Evolutionary conservation across 1,140 invertebrate genomes (phyloP).

Genomic region (Orchesella cincta): DNA sequence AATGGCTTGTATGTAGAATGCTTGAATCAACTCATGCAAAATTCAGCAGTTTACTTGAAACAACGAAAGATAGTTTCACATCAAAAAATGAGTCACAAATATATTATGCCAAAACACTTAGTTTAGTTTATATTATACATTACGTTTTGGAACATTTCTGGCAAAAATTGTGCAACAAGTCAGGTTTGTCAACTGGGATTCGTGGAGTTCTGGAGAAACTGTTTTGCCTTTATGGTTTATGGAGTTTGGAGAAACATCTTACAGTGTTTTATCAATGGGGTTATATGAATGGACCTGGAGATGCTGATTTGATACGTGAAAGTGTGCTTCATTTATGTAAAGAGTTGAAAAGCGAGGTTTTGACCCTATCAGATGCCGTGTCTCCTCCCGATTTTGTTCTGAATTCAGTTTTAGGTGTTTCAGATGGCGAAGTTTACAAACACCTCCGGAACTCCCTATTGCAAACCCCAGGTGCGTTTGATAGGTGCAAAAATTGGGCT

Average conservation of each 20-base stretch:
- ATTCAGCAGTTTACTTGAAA: constrained; percentile 55
- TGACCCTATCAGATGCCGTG: neutral
- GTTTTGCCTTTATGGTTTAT: constrained; percentile 71
- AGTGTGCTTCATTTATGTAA: neutral
- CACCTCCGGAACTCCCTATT: neutral
- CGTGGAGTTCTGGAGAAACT: constrained; percentile 66
- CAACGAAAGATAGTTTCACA: constrained; percentile 69
- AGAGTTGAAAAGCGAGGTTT: neutral
- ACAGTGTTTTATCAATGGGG: constrained; percentile 71
- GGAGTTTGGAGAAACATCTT: constrained; percentile 72
- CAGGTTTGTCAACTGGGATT: constrained; percentile 51
- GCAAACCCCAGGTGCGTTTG: neutral
- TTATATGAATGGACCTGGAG: constrained; percentile 32
- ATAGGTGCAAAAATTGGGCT: neutral
- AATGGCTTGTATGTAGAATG: constrained; percentile 78
- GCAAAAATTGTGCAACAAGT: neutral
- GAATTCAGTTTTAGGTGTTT: neutral
- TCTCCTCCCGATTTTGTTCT: neutral
- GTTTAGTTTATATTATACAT: constrained; percentile 71
- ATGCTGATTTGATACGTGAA: neutral
- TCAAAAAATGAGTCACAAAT: constrained; percentile 79
- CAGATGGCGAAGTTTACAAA: neutral
- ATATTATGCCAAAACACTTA: constrained; percentile 74
- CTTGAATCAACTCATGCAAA: constrained; percentile 67
- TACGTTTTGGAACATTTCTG: constrained; percentile 30